Base-by-base conservation (phyloP, 2,113 vertebrate genomes). In the Apteryx owenii region DNA sequence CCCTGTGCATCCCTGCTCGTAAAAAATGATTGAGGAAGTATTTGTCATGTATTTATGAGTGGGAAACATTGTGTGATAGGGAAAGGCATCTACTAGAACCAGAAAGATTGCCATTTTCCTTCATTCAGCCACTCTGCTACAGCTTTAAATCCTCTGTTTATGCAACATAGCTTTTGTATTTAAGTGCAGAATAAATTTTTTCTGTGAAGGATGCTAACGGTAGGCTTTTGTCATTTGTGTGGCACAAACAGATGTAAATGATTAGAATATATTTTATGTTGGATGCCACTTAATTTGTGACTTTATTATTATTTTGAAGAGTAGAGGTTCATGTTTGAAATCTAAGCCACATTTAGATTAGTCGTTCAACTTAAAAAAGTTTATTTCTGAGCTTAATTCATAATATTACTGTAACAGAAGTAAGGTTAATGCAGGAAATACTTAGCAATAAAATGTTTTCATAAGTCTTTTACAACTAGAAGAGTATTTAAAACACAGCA, bases 31-130 rank as follows among this genome's bases (percentile, higher is more conserved):
- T 99, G 99, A 99, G 99, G 99, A 99, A 98, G 99, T 99, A 98
- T 99, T 99, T 99, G 99, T 99, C 99, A 99, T 99, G 99, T 99
- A 99, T 99, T 99, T 99, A 99, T 99, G 99, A 99, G 98, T 98
- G 98, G 98, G 98, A 99, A 99, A 98, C 98, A 98, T 99, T 98
- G 99, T 99, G 98, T 98, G 99, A 99, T 99, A 98, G 98, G 98
- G 98, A 99, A 99, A 98, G 98, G 99, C 98, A 98, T 99, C 98
- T 98, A 98, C 97, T 98, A 98, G 98, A 98, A 98, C 98, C 98
- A 98, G 98, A 97, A 98, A 99, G 98, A 99, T 98, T 98, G 97
- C 98, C 96, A 88, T 97, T 98, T 98, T 96, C 95, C 97, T 98
- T 97, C 98, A 97, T 96, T 97, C 93, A 97, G 94, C 85, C 92